Conservation (phyloP, 1,140 invertebrate genomes). For the Brachystomella parvula region DNA sequence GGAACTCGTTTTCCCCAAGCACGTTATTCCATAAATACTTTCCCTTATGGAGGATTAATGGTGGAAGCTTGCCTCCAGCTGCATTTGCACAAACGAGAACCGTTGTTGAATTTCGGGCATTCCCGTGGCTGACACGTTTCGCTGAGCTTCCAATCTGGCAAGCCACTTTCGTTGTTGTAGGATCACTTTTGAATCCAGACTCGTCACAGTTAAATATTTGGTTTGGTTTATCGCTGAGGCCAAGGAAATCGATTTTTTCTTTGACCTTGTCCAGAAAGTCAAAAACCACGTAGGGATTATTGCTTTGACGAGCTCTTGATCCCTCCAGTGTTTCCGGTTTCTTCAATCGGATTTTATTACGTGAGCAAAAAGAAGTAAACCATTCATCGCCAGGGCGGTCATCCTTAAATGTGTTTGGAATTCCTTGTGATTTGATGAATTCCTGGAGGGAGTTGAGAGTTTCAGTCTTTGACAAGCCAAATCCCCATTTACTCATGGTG, state of each 20-base stretch:
- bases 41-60: conserved; percentile 41
- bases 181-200: conserved; percentile 40
- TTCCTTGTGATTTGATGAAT: neutral
- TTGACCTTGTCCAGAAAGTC: conserved; percentile 39
- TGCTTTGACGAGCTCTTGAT: conserved; percentile 13
- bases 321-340: conserved; percentile 38
- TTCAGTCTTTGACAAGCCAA: too few species aligned
- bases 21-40: conserved; percentile 35
- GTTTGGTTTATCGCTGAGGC: conserved; percentile 32
- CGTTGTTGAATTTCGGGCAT: conserved; percentile 39
- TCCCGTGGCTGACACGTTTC: conserved; percentile 37
- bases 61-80: conserved; percentile 38
- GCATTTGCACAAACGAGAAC: conserved; percentile 40
- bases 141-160: conserved; percentile 38
- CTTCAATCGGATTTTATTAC: conserved; percentile 41
- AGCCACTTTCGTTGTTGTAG: conserved; percentile 40
- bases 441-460: too few species aligned
- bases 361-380: conserved; percentile 41
- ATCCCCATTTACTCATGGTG: too few species aligned
- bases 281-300: conserved; percentile 39
- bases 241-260: conserved; percentile 33
- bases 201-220: conserved; percentile 42
- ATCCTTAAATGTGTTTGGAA: conserved; percentile 39
- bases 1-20: conserved; percentile 29
- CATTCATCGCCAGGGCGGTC: conserved; percentile 42